Evolutionary conservation across 1,140 invertebrate species (phyloP).

Genomic region (Battus philenor): DNA sequence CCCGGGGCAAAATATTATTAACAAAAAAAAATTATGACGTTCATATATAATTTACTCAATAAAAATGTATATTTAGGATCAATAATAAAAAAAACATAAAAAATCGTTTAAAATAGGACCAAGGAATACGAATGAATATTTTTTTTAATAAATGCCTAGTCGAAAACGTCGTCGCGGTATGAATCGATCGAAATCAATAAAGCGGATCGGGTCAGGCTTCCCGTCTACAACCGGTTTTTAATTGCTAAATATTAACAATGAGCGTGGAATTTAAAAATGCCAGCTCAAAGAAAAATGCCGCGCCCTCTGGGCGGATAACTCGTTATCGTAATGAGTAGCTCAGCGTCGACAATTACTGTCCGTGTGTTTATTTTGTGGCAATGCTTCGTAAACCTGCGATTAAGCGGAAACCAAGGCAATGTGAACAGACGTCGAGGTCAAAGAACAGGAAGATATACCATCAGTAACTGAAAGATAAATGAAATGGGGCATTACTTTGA

Average conservation of each 20-base stretch:
- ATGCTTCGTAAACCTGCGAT: slow-evolving; percentile 33
- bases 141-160: background rate
- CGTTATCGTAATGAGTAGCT: slow-evolving; percentile 31
- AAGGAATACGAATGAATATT: too few relatives aligned
- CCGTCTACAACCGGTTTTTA: slow-evolving; percentile 11
- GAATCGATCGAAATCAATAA: slow-evolving; percentile 6
- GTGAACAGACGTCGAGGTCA: slow-evolving; percentile 19
- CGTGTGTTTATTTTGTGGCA: slow-evolving; percentile 43
- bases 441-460: slow-evolving; percentile 17
- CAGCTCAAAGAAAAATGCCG: slow-evolving; percentile 18
- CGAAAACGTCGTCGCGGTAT: background rate
- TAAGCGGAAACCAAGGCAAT: slow-evolving; percentile 29
- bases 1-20: too few relatives aligned
- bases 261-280: slow-evolving; percentile 15
- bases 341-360: slow-evolving; percentile 32
- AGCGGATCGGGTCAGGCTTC: slow-evolving; percentile 1
- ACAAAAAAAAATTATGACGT: too few relatives aligned
- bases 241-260: slow-evolving; percentile 13
- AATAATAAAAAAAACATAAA: too few relatives aligned
- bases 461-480: too few relatives aligned
- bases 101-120: too few relatives aligned
- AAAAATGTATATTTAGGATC: too few relatives aligned
- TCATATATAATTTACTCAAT: too few relatives aligned
- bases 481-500: too few relatives aligned
- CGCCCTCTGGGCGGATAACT: slow-evolving; percentile 27